A percentile compares a stretch with the other conserved stretches of the same genome.
phyloP scores from a whole-genome alignment of 2,888 invertebrate genomes.

The Chaitophorus viminalis region DNA sequence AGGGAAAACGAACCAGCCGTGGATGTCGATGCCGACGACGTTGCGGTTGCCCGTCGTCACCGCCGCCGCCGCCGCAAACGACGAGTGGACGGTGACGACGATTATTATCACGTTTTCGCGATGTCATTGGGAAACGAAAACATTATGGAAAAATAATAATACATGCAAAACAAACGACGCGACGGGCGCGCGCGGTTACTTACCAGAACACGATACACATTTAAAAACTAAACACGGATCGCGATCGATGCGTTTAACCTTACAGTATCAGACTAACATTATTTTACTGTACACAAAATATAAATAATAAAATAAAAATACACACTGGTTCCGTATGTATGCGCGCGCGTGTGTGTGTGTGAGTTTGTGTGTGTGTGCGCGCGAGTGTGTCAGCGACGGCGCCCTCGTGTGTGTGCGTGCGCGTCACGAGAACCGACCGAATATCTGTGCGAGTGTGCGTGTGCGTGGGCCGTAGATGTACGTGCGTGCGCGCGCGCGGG shows the following conservation, averaged over 20 bases:
- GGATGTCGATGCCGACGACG: not conserved
- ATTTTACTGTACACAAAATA: constrained; percentile 60
- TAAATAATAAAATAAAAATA: constrained; percentile 60
- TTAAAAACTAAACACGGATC: constrained; percentile 52
- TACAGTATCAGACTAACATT: constrained; percentile 56
- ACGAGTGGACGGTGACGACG: not conserved
- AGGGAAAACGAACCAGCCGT: not conserved
- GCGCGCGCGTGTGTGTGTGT: not conserved
- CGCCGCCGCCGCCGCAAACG: not conserved
- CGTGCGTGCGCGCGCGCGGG: constrained; percentile 1
- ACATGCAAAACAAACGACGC: not conserved
- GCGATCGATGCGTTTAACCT: constrained; percentile 55
- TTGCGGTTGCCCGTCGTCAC: too few relatives aligned
- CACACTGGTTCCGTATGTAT: constrained; percentile 22
- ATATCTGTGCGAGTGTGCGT: constrained; percentile 7
- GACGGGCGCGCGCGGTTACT: constrained; percentile 22
- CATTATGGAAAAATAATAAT: not conserved
- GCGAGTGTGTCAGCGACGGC: not conserved
- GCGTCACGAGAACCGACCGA: too few relatives aligned
- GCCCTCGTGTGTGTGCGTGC: not conserved
- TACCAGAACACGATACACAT: constrained; percentile 54
- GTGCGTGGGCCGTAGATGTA: not conserved
- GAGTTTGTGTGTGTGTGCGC: not conserved
- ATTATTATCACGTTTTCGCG: not conserved
- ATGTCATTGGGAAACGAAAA: not conserved